A percentile compares a stretch with the other conserved stretches of the same genome.
phyloP scores from a whole-genome alignment of 2,888 invertebrate species.

The Thumatha senex region DNA sequence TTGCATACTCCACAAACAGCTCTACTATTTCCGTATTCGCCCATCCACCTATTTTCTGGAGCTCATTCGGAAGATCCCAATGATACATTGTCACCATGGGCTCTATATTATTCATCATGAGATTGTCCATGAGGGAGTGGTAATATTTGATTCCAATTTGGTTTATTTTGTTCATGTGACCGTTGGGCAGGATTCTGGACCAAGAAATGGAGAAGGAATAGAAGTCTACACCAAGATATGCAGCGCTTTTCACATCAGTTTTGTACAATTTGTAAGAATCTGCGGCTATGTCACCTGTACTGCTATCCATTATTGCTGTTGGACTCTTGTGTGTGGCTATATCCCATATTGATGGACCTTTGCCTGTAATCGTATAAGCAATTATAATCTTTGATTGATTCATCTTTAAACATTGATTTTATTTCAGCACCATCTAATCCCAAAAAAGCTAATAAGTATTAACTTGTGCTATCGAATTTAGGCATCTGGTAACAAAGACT shows the following conservation, averaged over 20 bases:
- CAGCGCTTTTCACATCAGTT: constrained; percentile 76
- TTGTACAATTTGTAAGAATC: constrained; percentile 84
- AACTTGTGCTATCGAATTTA: too few relatives aligned
- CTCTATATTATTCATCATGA: constrained; percentile 82
- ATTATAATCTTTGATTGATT: too few relatives aligned
- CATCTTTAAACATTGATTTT: too few relatives aligned
- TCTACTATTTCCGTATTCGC: constrained; percentile 65
- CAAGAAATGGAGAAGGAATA: constrained; percentile 85
- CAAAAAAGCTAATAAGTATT: too few relatives aligned
- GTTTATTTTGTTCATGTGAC: constrained; percentile 80
- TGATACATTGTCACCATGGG: constrained; percentile 84
- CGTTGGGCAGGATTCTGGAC: constrained; percentile 85
- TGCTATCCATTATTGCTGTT: constrained; percentile 73
- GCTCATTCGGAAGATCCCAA: constrained; percentile 76
- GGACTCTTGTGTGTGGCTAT: constrained; percentile 72
- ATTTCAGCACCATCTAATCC: too few relatives aligned
- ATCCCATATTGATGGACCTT: constrained; percentile 86
- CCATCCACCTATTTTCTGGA: constrained; percentile 82
- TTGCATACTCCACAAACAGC: constrained; percentile 74
- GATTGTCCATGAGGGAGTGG: constrained; percentile 78
- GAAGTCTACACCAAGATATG: constrained; percentile 70
- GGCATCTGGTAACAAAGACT: too few relatives aligned
- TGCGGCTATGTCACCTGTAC: constrained; percentile 83
- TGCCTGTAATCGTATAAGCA: too few relatives aligned
- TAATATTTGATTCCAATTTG: constrained; percentile 61